A percentile compares a stretch with the other conserved stretches of the same genome.
phyloP scores from a whole-genome alignment of 2,797 vertebrate genomes.

The Cyclopterus lumpus region DNA sequence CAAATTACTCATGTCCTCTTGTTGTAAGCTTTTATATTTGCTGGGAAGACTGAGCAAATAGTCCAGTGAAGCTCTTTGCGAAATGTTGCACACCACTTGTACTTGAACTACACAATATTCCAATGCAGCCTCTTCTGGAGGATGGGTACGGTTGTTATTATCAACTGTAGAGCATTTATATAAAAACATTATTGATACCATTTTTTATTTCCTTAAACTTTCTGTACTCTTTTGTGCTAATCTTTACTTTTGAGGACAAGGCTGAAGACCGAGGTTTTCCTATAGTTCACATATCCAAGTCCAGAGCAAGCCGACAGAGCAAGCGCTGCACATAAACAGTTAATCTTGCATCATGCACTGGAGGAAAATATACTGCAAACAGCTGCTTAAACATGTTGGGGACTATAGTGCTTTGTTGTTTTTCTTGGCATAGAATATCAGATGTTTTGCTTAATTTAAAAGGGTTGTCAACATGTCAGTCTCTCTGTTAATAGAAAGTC shows the following conservation, averaged over 20 bases:
- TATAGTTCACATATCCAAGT: not conserved
- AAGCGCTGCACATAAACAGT: not conserved
- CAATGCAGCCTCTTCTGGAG: slow-evolving; percentile 4
- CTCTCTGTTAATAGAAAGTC: slow-evolving; percentile 15
- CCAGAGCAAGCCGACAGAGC: not conserved
- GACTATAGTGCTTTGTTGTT: slow-evolving; percentile 4
- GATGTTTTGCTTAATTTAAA: slow-evolving; percentile 9
- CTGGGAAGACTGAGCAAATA: slow-evolving; percentile 4
- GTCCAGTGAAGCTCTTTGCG: not conserved
- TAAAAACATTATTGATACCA: not conserved
- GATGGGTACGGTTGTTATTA: not conserved
- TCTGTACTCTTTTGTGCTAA: not conserved
- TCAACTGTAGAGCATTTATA: slow-evolving; percentile 4
- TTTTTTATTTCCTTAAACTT: not conserved
- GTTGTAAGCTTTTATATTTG: slow-evolving; percentile 24
- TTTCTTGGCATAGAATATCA: slow-evolving; percentile 2
- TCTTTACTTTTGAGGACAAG: slow-evolving; percentile 1
- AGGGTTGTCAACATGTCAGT: slow-evolving; percentile 1
- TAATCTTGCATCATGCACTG: slow-evolving; percentile 1
- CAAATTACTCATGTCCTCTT: slow-evolving; percentile 5
- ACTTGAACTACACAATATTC: slow-evolving; percentile 8
- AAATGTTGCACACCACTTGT: slow-evolving; percentile 18
- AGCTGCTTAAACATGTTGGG: slow-evolving; percentile 6
- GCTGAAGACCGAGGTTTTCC: not conserved
- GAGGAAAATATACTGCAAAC: not conserved